phyloP scores from a whole-genome alignment of 2,113 vertebrate species.

The Crotalus tigris region DNA sequence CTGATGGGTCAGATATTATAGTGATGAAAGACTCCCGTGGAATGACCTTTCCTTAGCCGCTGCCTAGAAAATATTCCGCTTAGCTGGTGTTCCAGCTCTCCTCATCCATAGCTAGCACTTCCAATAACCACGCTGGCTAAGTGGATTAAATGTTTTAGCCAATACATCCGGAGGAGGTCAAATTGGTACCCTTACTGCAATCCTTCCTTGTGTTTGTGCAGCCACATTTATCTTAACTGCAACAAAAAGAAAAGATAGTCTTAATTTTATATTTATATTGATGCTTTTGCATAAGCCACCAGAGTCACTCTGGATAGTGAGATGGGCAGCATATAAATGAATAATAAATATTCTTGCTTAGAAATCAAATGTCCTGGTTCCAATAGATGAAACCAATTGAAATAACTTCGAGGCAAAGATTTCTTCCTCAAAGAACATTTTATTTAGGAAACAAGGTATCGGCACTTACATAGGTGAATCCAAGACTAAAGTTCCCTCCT shows the following conservation, averaged over 20 bases:
- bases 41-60: background rate
- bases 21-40: background rate
- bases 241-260: background rate
- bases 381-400: no score
- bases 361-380: background rate
- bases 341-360: background rate
- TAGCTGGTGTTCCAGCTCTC: background rate
- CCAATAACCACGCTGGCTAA: background rate
- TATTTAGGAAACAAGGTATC: no score
- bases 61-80: background rate
- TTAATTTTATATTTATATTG: background rate
- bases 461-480: no score
- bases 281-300: background rate
- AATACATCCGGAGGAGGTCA: background rate
- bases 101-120: background rate
- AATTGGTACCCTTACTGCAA: background rate
- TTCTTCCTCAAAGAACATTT: no score
- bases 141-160: background rate
- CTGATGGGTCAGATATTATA: background rate
- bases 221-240: background rate
- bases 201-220: background rate
- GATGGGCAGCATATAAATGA: no score
- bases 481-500: no score
- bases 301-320: no score
- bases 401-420: no score